Conservation (phyloP, 2,888 invertebrate genomes). For the Ormyrus labotus region DNA sequence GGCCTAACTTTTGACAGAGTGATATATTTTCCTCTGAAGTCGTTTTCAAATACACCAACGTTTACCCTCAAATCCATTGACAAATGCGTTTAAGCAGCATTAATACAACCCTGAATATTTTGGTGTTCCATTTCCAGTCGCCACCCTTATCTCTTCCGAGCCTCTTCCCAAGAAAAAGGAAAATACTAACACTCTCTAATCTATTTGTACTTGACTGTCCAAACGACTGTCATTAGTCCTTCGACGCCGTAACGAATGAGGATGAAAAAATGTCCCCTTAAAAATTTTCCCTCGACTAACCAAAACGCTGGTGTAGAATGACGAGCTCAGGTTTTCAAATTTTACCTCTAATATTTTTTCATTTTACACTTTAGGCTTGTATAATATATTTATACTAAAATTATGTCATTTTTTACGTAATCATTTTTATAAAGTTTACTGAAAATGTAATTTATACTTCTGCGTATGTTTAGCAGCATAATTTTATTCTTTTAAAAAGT, state of each 20-base stretch:
- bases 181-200: slow-evolving; percentile 44
- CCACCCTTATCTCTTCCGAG: slow-evolving; percentile 13
- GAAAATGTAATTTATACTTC: too few relatives aligned
- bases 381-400: too few relatives aligned
- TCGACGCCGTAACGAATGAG: slow-evolving; percentile 9
- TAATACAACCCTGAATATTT: slow-evolving; percentile 27
- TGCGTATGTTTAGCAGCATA: too few relatives aligned
- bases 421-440: too few relatives aligned
- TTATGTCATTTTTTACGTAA: too few relatives aligned
- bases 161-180: slow-evolving; percentile 37
- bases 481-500: too few relatives aligned
- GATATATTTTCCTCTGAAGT: too few relatives aligned
- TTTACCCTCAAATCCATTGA: not conserved
- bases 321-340: slow-evolving; percentile 5
- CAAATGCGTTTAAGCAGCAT: slow-evolving; percentile 16
- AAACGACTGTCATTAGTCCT: slow-evolving; percentile 37
- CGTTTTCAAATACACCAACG: too few relatives aligned
- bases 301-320: slow-evolving; percentile 39
- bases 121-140: not conserved
- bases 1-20: too few relatives aligned
- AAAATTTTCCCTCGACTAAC: slow-evolving; percentile 13
- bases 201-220: slow-evolving; percentile 38
- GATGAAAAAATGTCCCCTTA: slow-evolving; percentile 35
- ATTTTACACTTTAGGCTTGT: too few relatives aligned
- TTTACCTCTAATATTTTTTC: too few relatives aligned